Percentiles rank a stretch among this genome's conserved stretches.
Conservation (phyloP, 2,797 vertebrate species). For the Erithacus rubecula region DNA sequence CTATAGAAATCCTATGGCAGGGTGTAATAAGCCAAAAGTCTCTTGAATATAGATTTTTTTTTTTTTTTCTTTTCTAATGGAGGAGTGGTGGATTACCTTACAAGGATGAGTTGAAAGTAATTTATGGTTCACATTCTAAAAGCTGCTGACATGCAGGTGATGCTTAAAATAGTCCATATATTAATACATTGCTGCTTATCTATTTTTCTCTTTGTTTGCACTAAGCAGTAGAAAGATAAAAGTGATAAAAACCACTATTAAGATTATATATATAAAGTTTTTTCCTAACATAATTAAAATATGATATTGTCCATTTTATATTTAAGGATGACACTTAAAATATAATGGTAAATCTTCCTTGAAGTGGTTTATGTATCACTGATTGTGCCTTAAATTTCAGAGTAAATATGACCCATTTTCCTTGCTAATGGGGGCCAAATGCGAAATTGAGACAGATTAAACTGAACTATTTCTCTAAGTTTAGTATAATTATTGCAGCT, state of each 20-base stretch:
- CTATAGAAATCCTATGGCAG: not conserved
- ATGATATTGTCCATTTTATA: accelerated
- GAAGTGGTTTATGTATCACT: not conserved
- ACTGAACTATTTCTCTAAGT: not conserved
- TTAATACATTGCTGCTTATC: not conserved
- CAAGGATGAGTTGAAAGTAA: not conserved
- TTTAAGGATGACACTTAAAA: not conserved
- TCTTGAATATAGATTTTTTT: not conserved
- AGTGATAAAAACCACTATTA: not conserved
- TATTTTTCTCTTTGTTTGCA: not conserved
- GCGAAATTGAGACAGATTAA: not conserved
- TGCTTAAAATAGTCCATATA: not conserved
- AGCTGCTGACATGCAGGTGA: not conserved
- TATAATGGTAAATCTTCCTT: not conserved
- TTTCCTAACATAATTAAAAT: not conserved
- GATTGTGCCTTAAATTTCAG: not conserved
- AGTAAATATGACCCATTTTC: not conserved
- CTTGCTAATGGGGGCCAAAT: not conserved
- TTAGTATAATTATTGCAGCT: not conserved
- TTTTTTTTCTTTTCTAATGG: not conserved
- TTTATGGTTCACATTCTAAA: not conserved
- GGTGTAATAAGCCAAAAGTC: not conserved
- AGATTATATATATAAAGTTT: not conserved
- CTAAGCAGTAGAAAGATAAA: not conserved
- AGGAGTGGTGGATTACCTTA: not conserved